Base-by-base conservation (phyloP, 2,888 invertebrate species). In the Alitta virens region DNA sequence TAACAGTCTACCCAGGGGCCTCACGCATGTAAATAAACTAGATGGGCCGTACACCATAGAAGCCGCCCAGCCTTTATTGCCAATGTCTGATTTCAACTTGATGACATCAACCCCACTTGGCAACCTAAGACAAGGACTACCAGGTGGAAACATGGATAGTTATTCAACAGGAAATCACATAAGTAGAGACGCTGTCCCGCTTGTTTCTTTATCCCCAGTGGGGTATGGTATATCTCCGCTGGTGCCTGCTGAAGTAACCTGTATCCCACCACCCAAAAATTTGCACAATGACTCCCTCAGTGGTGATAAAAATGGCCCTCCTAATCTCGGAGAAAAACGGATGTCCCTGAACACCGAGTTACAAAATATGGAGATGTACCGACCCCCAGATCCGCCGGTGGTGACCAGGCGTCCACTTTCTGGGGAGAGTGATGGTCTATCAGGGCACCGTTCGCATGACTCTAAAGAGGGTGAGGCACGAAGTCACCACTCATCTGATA, bases 101-200 rank as follows among this genome's bases (percentile, higher is more conserved):
- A 69, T 65, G 49, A 65, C 67, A 21, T 67, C 69, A 40, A 63
- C 66, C 1, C 70, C 71, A 2, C 64, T 65, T 9, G 70, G 68
- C 12, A 67, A 25, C 21, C 7, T 7, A 9, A 18, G 7, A 46
- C 46, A 7, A n/a, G 21, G n/a, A 5, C n/a, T 46, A n/a, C 18
- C 46, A 46, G 46, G 46, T 21, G 46, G n/a, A 21, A 21, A 21
- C 7, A 18, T n/a, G n/a, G 46, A 46, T 16, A 54, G 33, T 16
- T 42, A 23, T 43, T n/a, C 16, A 16, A n/a, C 12, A 42, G 56
- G 23, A 40, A 33, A 33, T 33, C 33, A 33, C 33, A 46, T 9
- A 3, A 21, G 46, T n/a, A 46, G n/a, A 21, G 46, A 21, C 7
- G 46, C n/a, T 16, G 21, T 46, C 46, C 46, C 46, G 9, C 21